Conservation (phyloP, 2,888 invertebrate genomes). For the Cerastis leucographa region DNA sequence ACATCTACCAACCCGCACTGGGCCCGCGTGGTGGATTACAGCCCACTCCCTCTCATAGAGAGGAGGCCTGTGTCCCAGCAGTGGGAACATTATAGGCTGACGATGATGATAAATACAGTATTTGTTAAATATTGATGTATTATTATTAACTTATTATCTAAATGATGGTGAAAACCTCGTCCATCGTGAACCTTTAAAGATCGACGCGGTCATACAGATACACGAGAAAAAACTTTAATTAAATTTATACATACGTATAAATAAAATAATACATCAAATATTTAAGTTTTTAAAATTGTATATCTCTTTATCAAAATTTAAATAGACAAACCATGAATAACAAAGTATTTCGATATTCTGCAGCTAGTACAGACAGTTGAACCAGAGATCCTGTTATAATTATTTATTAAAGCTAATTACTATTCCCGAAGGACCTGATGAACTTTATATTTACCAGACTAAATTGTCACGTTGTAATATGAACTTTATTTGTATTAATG, state of each 20-base stretch:
- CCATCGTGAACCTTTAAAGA: neutral
- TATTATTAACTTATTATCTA: neutral
- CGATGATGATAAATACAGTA: no score
- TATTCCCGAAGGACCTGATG: slow-evolving; percentile 24
- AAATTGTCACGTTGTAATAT: slow-evolving; percentile 12
- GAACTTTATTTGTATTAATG: neutral
- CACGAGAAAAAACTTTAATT: neutral
- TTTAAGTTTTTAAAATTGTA: neutral
- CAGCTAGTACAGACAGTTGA: neutral
- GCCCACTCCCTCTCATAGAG: no score
- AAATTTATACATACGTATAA: neutral
- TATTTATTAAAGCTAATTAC: slow-evolving; percentile 42
- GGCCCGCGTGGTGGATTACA: no score
- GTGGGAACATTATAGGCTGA: no score
- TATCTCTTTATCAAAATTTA: slow-evolving; percentile 3
- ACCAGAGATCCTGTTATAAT: slow-evolving; percentile 8
- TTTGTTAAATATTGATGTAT: neutral
- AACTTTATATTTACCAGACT: slow-evolving; percentile 3
- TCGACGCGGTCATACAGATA: neutral
- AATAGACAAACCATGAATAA: neutral
- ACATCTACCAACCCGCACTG: no score
- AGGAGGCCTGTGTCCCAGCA: no score
- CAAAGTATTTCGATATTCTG: slow-evolving; percentile 16
- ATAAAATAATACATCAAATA: neutral
- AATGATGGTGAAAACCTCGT: neutral